Evolutionary conservation across 2,797 vertebrate species (phyloP).

Genomic region (Amniataba percoides): DNA sequence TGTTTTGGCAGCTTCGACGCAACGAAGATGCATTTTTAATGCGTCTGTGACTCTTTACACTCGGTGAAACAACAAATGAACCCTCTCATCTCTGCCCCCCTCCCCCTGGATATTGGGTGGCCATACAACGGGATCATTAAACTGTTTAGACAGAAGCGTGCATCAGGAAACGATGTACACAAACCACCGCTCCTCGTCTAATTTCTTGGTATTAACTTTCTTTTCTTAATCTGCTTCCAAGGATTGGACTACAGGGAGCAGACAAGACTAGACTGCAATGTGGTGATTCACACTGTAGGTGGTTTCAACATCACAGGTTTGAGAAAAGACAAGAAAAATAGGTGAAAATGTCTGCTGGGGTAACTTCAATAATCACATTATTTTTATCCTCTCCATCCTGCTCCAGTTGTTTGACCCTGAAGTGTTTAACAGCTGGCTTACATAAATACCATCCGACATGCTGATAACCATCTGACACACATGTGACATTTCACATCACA

Average conservation of each 20-base stretch:
- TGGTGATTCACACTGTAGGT: not conserved
- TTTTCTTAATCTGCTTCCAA: conserved; percentile 20
- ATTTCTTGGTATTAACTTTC: conserved; percentile 16
- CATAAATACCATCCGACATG: conserved; percentile 38
- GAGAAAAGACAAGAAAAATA: too few relatives aligned
- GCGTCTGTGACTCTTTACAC: conserved; percentile 39
- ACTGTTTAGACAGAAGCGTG: conserved; percentile 48
- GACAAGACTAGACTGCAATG: not conserved
- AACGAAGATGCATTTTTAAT: conserved; percentile 46
- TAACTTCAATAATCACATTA: conserved; percentile 17
- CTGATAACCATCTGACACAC: conserved; percentile 44
- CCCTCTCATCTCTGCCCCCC: conserved; percentile 36
- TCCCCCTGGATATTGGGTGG: conserved; percentile 54
- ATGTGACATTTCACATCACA: conserved; percentile 49
- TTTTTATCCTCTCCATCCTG: not conserved
- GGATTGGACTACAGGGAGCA: not conserved
- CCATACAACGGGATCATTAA: conserved; percentile 43
- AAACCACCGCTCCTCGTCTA: conserved; percentile 37
- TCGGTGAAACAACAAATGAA: conserved; percentile 31
- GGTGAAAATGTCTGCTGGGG: not conserved
- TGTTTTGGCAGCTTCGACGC: conserved; percentile 28
- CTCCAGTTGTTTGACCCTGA: conserved; percentile 25
- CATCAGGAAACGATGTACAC: conserved; percentile 43
- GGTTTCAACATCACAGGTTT: not conserved
- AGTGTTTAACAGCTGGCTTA: conserved; percentile 30